Percentiles rank a stretch among this genome's conserved stretches.
These are phyloP conservation scores for Dascillus cervinus DNA, from an alignment of 2,888 invertebrate species.

Conservation along the genomic window DNA sequence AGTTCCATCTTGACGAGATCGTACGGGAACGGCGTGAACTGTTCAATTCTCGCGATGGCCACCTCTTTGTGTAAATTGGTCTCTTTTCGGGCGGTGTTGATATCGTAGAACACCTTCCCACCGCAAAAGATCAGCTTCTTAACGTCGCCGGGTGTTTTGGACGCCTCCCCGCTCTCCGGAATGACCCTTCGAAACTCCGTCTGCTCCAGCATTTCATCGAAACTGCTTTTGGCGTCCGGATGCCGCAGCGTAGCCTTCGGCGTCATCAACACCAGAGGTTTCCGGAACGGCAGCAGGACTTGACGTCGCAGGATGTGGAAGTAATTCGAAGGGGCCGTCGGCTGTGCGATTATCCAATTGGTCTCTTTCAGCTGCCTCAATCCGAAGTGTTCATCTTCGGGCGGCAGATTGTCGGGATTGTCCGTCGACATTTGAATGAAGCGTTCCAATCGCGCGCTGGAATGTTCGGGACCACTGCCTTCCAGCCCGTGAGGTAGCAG, in stretches of 20 bases:
- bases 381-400: constrained; percentile 80
- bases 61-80: constrained; percentile 63
- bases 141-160: constrained; percentile 58
- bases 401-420: constrained; percentile 93
- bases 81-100: constrained; percentile 69
- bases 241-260: constrained; percentile 95
- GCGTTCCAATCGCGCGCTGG: constrained; percentile 80
- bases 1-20: constrained; percentile 79
- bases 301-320: constrained; percentile 96
- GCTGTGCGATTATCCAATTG: constrained; percentile 96
- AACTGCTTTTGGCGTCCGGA: constrained; percentile 89
- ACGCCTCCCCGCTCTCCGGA: constrained; percentile 65
- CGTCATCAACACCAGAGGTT: constrained; percentile 94
- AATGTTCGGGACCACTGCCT: constrained; percentile 90
- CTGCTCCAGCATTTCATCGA: constrained; percentile 85
- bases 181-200: constrained; percentile 75
- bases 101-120: constrained; percentile 88
- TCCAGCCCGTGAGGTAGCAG: constrained; percentile 79
- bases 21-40: constrained; percentile 89
- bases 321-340: constrained; percentile 92
- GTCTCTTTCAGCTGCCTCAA: constrained; percentile 94
- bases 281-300: constrained; percentile 94
- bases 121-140: constrained; percentile 82
- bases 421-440: constrained; percentile 96
- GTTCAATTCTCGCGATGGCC: constrained; percentile 81